Evolutionary conservation across 2,797 vertebrate genomes (phyloP), one percentile per base, ranked within the genome.

Genomic region (Erethizon dorsatum): DNA sequence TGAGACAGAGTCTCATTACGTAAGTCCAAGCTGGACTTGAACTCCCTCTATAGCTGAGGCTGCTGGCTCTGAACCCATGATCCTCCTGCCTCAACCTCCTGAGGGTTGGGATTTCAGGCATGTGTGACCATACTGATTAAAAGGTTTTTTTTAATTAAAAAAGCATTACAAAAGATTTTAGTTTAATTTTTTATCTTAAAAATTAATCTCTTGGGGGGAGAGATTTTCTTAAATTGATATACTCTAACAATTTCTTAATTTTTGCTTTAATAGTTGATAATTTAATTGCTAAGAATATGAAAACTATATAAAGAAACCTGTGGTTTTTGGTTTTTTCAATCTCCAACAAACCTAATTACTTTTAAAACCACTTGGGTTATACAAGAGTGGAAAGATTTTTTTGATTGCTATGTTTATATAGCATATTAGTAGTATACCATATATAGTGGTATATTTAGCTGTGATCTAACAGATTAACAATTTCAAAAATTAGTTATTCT

Each of bases 401-500:
- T 45, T 87, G 28, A 33, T 84, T 90, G n/a, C 31, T 80, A 8
- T 91, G 79, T 41, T 41, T 41, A 41, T 41, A 41, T 41, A 41
- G 37, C 37, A 41, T 41, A 41, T 41, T 41, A 41, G 37, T 41
- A 41, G 37, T 41, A 41, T 41, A 41, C 37, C 37, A 41, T 41
- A 41, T 41, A 41, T 41, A 41, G 24, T 59, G 63, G 5, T 88
- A 7, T 88, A 41, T 86, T 88, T 90, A 84, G 26, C 83, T 85
- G 9, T 88, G 50, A 75, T 26, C 57, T 54, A 88, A 89, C 47
- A 91, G 31, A 75, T 90, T 47, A 91, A 88, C 56, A 82, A 2
- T 88, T 95, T 90, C 33, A 75, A 63, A 52, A 94, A 67, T 90
- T 84, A 78, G 37, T 85, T 86, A 61, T 41, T 86, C 83, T 78